These are phyloP conservation scores for Ispidina lecontei DNA, from an alignment of 2,797 vertebrate genomes.

Conservation along the genomic window DNA sequence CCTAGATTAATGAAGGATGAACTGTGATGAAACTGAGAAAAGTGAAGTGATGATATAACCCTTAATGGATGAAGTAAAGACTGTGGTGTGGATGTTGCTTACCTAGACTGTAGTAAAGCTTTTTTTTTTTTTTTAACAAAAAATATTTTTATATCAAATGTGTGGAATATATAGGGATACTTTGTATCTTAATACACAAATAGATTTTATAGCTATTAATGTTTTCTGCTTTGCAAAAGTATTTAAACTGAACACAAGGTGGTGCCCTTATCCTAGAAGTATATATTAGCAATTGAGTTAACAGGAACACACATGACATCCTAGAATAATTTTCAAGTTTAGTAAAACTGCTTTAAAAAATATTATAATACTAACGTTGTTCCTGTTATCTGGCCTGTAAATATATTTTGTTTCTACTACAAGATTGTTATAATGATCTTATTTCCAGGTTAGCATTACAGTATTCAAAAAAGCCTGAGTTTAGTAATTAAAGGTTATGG, in stretches of 20 bases:
- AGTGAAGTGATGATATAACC: not conserved
- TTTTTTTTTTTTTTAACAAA: too few relatives aligned
- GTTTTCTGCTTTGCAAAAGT: not conserved
- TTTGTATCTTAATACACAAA: not conserved
- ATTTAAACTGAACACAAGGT: constrained; percentile 59
- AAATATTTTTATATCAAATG: not conserved
- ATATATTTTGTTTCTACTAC: not conserved
- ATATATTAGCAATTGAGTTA: not conserved
- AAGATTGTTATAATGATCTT: not conserved
- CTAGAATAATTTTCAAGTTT: not conserved
- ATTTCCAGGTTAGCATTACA: not conserved
- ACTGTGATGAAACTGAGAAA: not conserved
- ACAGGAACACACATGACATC: not conserved
- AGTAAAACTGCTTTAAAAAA: not conserved
- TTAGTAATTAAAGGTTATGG: not conserved
- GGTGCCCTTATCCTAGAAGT: constrained; percentile 45
- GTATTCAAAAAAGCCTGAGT: not conserved
- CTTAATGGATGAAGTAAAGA: too few relatives aligned
- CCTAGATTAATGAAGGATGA: not conserved
- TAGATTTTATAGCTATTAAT: not conserved
- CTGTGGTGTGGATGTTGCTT: too few relatives aligned
- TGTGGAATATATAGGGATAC: not conserved
- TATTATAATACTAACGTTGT: not conserved
- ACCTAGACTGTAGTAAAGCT: too few relatives aligned
- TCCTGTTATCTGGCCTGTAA: not conserved